Evolutionary conservation across 2,797 vertebrate genomes (phyloP), one percentile per base, ranked within the genome.

Genomic region (Dryobates pubescens): DNA sequence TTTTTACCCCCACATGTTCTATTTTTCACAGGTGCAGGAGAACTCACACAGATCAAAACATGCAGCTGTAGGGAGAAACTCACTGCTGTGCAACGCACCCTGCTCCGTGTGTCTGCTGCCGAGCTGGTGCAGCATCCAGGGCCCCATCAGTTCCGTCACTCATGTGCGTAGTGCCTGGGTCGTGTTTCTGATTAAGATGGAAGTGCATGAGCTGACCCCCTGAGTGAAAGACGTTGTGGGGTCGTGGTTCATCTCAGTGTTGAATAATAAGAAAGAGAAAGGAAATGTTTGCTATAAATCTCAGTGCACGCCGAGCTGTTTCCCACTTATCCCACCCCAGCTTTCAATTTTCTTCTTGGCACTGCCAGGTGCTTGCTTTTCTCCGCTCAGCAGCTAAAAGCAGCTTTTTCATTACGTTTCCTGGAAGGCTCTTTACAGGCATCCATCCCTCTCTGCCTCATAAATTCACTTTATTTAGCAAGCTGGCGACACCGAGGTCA

Each of bases 401-500:
- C 82, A 80, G 91, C 81, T 90, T 96, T 96, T 96, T 96, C 96
- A 96, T 96, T 96, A 93, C 85, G 68, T 96, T 95, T 94, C 92
- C 94, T 96, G 93, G 94, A 96, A 96, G 78, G 74, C 64, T 79
- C 34, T 95, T 92, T 90, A 70, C 41, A 92, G 49, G n/a, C 68
- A 79, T 88, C 94, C 71, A 61, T 94, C 92, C 89, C 77, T 86
- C 56, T 72, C 88, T 80, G 88, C 93, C 89, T 91, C 95, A 75
- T 96, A 96, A 97, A 97, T 96, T 93, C 94, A 71, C 92, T 96
- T 96, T 94, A 95, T 96, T 87, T 82, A 95, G 94, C 92, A 75
- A 86, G 78, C 69, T 75, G 69, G 86, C 4, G 38, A 85, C 93
- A 90, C 3, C 0, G 43, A 65, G 94, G 90, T 93, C 89, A 92